Evolutionary conservation across 2,113 vertebrate species (phyloP), one percentile per base, ranked within the genome.

Genomic region (Barbus barbus): DNA sequence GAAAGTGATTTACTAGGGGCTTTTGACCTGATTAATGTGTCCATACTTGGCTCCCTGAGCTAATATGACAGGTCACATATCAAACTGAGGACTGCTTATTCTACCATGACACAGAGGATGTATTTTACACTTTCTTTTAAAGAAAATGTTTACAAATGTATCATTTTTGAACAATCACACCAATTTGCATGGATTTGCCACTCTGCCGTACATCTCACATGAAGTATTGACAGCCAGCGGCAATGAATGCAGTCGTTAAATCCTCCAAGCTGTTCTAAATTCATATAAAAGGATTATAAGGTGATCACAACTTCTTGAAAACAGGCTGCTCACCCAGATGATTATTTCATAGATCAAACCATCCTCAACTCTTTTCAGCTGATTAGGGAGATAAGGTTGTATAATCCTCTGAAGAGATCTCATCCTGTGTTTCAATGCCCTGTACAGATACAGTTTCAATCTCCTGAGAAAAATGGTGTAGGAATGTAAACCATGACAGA

Each of bases 271-370:
- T 69, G 28, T 69, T 51, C 61, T 69, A 81, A 81, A 81, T 69
- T 51, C 78, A 36, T 31, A 65, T 81, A 81, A 81, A 81, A 67
- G 78, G 78, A 81, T 81, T 81, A 81, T 81, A 81, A 81, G 78
- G 78, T 81, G 61, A 81, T 81, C 78, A 69, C 41, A n/a, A 36
- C 41, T 67, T 44, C 77, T 65, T 81, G 61, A 48, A 81, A 81
- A 69, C 63, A 6, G 44, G 61, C 61, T 69, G 38, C 44, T 65
- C 20, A 9, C 61, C 4, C 41, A 81, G 78, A 81, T 81, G 26
- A 81, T 67, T 81, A 61, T 81, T 51, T 69, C 44, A 69, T 36
- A 81, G 61, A 81, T 69, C 61, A 51, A 69, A 81, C 28, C 44
- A n/a, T 81, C 41, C 28, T 67, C 78, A 81, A 51, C 26, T 69